Base-by-base conservation (phyloP, 2,797 vertebrate species). In the Tiaroga cobitis region DNA sequence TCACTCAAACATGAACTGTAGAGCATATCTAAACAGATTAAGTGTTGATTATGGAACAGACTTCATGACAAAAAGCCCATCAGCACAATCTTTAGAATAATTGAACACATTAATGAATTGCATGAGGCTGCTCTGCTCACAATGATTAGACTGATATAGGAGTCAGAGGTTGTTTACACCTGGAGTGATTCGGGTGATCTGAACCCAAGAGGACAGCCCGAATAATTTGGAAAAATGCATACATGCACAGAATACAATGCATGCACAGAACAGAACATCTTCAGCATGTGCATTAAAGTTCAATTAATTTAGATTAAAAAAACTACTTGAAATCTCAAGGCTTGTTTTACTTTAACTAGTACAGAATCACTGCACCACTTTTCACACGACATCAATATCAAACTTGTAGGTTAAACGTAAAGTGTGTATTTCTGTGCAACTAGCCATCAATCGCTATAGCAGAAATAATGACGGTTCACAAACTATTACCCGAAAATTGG, bases 11-110 rank as follows among this genome's bases (percentile, higher is more conserved):
- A 32, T 16, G 49, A 7, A 37, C n/a, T 26, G 73, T 39, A 10
- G 4, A 32, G 41, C 10, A 21, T 29, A 41, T 81, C 54, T 29
- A 80, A 76, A 43, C n/a, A 19, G 72, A 82, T 39, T 59, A 29
- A 68, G 70, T 41, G 32, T 24, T 63, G 63, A 68, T 54, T 75
- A 69, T 77, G 61, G 26, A 39, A 80, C 41, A 74, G 32, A 77
- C 13, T 59, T 76, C 29, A 74, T 16, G 24, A 21, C 19, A 63
- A 24, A 49, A 82, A 74, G 46, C 15, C 15, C 43, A 54, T 41
- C 72, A 76, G 32, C 72, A 67, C 61, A n/a, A 34, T 82, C 13
- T 82, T 46, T 16, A 24, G 3, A 24, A 65, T 72, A 59, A 72
- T 59, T 2, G 3, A 41, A 56, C 49, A 70, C 65, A 26, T 37